Evolutionary conservation across 2,888 invertebrate genomes (phyloP), one percentile per base, ranked within the genome.

Genomic region (Rhamphomyia laevipes): DNA sequence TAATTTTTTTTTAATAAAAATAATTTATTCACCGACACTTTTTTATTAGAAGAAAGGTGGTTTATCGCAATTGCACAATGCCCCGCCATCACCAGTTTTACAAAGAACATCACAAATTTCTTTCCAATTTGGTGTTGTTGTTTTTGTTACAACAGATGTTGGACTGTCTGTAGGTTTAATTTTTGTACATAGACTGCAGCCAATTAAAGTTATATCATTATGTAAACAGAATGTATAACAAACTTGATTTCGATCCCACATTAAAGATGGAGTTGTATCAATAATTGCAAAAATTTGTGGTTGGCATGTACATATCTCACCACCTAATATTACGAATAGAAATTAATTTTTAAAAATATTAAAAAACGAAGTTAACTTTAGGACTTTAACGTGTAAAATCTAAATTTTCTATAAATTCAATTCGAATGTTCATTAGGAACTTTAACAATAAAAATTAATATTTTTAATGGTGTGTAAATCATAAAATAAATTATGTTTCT

Each of bases 41-140:
- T n/a, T n/a, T n/a, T n/a, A n/a, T 58, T 46, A 61, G 57, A 61
- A 57, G 57, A 81, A 77, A 2, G 84, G 84, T 43, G 79, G 71
- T 48, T 82, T 72, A 68, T 84, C 81, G 67, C 85, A 85, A 67
- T 82, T 80, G 73, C 85, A 85, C 53, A 84, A 82, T 23, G 79
- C 77, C n/a, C 85, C 85, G 49, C 85, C 85, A 56, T 82, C 78
- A 2, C 82, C 84, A 59, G 76, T 76, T 35, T 74, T 69, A 65
- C 84, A 85, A 59, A 81, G 77, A 7, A 73, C 64, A 58, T 74
- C 72, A 67, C 85, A 85, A 77, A 83, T 77, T 48, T 74, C 72
- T 16, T 75, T 66, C 83, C 83, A 84, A 47, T 81, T 37, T 15
- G 30, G 44, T 38, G 23, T 46, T 31, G 46, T 37, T 30, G 27